Conservation (phyloP, 2,797 vertebrate species). For the Apogon hyalosoma region DNA sequence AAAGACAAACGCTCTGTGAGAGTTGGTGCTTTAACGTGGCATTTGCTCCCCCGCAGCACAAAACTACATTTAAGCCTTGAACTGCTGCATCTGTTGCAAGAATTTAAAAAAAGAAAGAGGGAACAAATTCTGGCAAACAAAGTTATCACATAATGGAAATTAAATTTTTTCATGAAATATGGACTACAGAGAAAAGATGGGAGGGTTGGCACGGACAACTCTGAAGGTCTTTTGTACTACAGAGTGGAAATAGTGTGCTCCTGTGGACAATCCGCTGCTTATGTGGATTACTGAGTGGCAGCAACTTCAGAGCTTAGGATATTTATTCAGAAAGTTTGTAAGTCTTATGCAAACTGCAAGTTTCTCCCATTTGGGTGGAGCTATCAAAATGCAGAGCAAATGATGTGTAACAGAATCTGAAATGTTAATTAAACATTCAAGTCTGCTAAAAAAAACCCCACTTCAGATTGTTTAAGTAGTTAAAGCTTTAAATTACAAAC, state of each 20-base stretch:
- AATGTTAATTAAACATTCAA: conserved; percentile 3
- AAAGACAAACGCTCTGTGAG: conserved; percentile 63
- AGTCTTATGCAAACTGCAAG: not conserved
- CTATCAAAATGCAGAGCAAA: not conserved
- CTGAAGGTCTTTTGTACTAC: conserved; percentile 14
- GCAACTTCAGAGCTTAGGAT: conserved; percentile 15
- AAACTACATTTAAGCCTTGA: conserved; percentile 71
- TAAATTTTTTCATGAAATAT: conserved; percentile 50
- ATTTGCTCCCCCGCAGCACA: conserved; percentile 67
- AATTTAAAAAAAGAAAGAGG: conserved; percentile 53
- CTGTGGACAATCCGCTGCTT: conserved; percentile 16
- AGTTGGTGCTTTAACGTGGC: conserved; percentile 59
- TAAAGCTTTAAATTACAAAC: no score
- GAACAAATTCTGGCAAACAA: conserved; percentile 45
- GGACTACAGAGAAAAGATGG: conserved; percentile 26
- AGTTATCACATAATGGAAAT: conserved; percentile 56
- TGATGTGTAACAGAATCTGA: not conserved
- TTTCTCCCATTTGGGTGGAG: not conserved
- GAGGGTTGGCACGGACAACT: conserved; percentile 11
- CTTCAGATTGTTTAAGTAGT: no score
- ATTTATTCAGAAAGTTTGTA: conserved; percentile 17
- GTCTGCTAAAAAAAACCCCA: not conserved
- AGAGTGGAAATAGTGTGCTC: not conserved
- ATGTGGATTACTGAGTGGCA: conserved; percentile 24
- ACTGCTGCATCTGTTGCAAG: conserved; percentile 73